Base-by-base conservation (phyloP, 1,140 invertebrate species). In the roundworm (Caenorhabditis elegans) region DNA sequence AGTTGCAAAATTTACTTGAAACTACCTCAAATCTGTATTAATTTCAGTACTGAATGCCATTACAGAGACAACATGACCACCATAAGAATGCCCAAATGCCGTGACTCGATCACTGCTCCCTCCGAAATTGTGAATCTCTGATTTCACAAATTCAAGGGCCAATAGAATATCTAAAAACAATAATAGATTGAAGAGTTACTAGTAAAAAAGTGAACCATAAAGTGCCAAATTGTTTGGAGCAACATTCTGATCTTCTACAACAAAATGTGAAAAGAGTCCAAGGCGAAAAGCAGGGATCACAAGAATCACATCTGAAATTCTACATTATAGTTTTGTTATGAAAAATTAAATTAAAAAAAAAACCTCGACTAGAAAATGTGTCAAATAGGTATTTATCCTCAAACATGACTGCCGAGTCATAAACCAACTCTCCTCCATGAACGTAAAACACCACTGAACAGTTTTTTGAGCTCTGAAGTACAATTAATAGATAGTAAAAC, bases 81-180 rank as follows among this genome's bases (percentile, higher is more conserved):
- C 96, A 22, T 95, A 95, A 0, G 95, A 95, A 87, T 97, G 95
- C 0, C 96, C 96, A 86, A 96, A 92, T 0, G 98, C 90, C 0
- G 96, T 98, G 15, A 98, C 95, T 87, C 95, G 95, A n/a, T 93
- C 93, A 0, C 94, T 93, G 91, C 98, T 95, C 0, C 96, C 96
- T 48, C 96, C 96, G 90, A 98, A 98, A 31, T 93, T 92, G 75
- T 92, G 92, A 80, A 97, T 96, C 90, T 98, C 98, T 15, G 39
- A 43, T 49, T 82, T 46, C 0, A 78, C 51, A 94, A 95, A 96
- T 88, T 95, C 93, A 43, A 96, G 92, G 4, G 95, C 95, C 94
- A 96, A 94, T 84, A 95, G 91, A 19, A 79, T 36, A 22, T 79
- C 77, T 79, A n/a, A 43, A 28, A 36, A 1, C 19, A 1, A 28